Evolutionary conservation across 2,888 invertebrate species (phyloP), one percentile per base, ranked within the genome.

Genomic region (Lasioglossum lativentre): DNA sequence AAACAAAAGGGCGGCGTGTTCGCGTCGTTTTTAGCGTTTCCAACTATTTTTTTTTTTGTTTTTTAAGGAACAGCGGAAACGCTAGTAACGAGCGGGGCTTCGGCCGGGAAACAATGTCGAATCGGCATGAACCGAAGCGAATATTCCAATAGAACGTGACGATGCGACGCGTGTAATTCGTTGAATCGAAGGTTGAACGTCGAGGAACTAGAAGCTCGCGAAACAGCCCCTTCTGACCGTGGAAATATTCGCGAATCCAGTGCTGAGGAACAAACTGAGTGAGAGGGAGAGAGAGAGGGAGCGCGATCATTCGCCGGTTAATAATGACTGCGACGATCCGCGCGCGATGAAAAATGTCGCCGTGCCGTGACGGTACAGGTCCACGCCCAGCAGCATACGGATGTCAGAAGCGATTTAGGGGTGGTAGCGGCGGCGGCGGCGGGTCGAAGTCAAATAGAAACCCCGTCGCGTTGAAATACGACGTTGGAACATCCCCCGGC

Each of bases 361-460:
- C 78, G 74, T 47, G 75, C 59, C 75, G 80, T 72, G 78, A 89
- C 90, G 56, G 56, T 19, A 86, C 86, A 85, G 86, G 87, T 88
- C 91, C 89, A 92, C 92, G 92, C 92, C 91, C 92, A 80, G 79
- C 72, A 86, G 89, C 92, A 91, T 91, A 89, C 91, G 92, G 90
- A 89, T 88, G 91, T 90, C 91, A 87, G 87, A 86, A 90, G 75
- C 92, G 90, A 92, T 92, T 92, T 90, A 86, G 88, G 90, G 90
- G 88, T 83, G 88, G 87, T 40, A 3, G 34, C 34, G 34, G 34
- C 34, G n/a, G n/a, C 34, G 66, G 86, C 40, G 73, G 88, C 85
- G 88, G 88, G 87, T 84, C 80, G 85, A 92, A 92, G 92, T 92
- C 91, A 91, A 92, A 92, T 92, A 91, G 90, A 92, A 91, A 91